phyloP scores from a whole-genome alignment of 2,113 vertebrate genomes.

The Uria lomvia region DNA sequence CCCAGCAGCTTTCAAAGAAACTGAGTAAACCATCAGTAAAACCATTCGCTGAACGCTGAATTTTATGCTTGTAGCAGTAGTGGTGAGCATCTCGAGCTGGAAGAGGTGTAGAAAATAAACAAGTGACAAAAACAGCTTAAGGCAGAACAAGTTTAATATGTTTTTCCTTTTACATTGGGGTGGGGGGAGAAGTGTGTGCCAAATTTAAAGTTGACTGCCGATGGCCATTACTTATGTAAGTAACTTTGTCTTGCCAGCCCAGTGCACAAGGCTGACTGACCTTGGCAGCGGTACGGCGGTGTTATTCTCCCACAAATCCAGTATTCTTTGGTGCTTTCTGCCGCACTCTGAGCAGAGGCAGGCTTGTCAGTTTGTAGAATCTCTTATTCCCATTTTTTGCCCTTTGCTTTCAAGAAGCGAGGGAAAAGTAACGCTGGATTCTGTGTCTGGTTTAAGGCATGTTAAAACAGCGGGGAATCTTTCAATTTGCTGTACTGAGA shows the following conservation, averaged over 20 bases:
- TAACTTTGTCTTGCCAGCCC: not conserved
- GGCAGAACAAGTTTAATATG: slow-evolving; percentile 22
- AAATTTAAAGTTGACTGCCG: not conserved
- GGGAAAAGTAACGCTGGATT: not conserved
- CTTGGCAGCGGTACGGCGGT: not conserved
- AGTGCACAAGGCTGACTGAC: not conserved
- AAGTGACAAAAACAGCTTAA: slow-evolving; percentile 8
- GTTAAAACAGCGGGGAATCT: not conserved
- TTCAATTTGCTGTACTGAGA: not conserved
- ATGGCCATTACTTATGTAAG: not conserved
- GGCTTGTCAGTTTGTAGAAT: not conserved
- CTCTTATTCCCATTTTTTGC: not conserved
- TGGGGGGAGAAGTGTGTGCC: not conserved
- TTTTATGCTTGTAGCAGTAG: not conserved
- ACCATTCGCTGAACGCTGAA: not conserved
- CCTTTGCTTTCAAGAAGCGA: not conserved
- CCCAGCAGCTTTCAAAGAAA: not conserved
- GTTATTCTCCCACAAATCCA: not conserved
- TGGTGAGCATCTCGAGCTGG: not conserved
- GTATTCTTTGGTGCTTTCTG: not conserved
- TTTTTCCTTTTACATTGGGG: not conserved
- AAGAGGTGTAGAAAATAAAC: not conserved
- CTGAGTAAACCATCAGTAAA: not conserved
- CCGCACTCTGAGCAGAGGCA: not conserved
- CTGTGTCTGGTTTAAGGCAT: not conserved